phyloP scores from a whole-genome alignment of 2,888 invertebrate species.

The Cheilosia pagana region DNA sequence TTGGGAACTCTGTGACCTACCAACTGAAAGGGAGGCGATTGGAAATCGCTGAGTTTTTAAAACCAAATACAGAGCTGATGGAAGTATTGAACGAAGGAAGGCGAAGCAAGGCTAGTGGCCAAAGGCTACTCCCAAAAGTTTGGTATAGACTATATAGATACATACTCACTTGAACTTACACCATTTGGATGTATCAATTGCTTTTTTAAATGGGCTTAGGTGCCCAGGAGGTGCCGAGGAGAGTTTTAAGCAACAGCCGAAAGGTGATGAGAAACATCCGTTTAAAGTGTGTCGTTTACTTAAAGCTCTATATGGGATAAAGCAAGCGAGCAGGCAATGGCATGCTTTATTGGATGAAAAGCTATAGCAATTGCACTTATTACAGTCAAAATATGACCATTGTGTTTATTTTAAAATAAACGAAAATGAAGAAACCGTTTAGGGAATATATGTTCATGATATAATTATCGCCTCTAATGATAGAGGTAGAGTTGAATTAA shows the following conservation, averaged over 20 bases:
- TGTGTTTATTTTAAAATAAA: conserved; percentile 29
- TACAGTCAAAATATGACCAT: conserved; percentile 10
- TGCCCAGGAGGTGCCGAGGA: too few species aligned
- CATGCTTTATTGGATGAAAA: conserved; percentile 6
- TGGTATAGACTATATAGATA: conserved; percentile 27
- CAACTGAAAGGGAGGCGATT: background rate
- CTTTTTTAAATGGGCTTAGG: conserved; percentile 9
- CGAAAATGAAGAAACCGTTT: conserved; percentile 1
- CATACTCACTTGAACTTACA: conserved; percentile 18
- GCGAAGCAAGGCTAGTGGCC: conserved; percentile 41
- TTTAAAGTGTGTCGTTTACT: conserved; percentile 24
- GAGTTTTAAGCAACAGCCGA: background rate
- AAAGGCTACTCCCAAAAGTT: conserved; percentile 29
- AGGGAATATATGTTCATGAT: conserved; percentile 24
- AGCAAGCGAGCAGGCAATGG: conserved; percentile 43
- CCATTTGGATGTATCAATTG: conserved; percentile 47
- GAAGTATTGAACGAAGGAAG: conserved; percentile 42
- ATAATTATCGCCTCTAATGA: conserved; percentile 13
- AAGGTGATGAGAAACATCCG: background rate
- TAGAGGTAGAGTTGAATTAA: background rate
- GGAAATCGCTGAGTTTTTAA: conserved; percentile 34
- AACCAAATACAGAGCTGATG: conserved; percentile 36
- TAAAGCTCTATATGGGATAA: conserved; percentile 39
- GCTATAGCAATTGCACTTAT: background rate
- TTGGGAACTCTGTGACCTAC: conserved; percentile 64